Evolutionary conservation across 2,888 invertebrate species (phyloP), one percentile per base, ranked within the genome.

Genomic region (Polietes domitor): DNA sequence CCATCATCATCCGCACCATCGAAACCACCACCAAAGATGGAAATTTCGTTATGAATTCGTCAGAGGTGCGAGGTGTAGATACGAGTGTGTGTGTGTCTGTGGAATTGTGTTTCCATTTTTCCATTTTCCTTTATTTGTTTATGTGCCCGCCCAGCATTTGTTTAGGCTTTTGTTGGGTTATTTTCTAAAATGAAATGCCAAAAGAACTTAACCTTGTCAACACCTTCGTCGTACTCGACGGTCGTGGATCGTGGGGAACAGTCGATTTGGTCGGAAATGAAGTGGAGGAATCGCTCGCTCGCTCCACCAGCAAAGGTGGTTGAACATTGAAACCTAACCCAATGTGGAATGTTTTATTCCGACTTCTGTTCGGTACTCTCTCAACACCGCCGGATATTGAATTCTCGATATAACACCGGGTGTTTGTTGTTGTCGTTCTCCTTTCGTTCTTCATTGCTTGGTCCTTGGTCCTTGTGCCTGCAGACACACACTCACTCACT

Each of bases 151-250:
- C 26, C 24, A 26, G 10, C 24, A 24, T 68, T 68, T 68, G 68
- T 68, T 68, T 68, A 41, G 68, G 10, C 21, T 61, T 61, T n/a
- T 32, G 58, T 32, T 37, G 26, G 26, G 2, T 26, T 41, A 21
- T 63, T 68, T 68, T 68, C 37, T 1, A 65, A 21, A 19, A 41
- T 9, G 24, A 68, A 68, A 68, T 68, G 41, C 21, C 43, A 21
- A 41, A 41, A 43, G 68, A 68, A 43, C 68, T 68, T 68, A 68
- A 68, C 68, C 68, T 68, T 68, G 68, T 68, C 68, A 68, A 68
- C 68, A 68, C 68, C 68, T 68, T 68, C 68, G 43, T 7, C 15
- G 61, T 61, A 28, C 28, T 28, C 61, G 61, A 1, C n/a, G 58
- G 24, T 55, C 21, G 32, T 28, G 28, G 6, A n/a, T 28, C 15